Conservation (phyloP, 23 tunicate species). For the Clavelina lepadiformis region DNA sequence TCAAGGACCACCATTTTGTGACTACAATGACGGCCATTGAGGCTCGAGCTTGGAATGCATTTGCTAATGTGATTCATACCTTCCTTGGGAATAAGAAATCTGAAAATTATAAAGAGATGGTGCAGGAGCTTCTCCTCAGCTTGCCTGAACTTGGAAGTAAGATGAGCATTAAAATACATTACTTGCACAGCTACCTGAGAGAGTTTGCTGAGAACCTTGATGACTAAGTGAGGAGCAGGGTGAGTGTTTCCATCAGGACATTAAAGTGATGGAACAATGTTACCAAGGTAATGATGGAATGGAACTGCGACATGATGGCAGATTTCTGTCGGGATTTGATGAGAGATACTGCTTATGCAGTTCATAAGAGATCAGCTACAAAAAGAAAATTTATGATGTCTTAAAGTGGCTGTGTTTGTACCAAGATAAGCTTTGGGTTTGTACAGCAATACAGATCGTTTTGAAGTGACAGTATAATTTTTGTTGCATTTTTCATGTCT, state of each 20-base stretch:
- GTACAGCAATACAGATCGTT: not conserved
- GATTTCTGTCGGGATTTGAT: conserved; percentile 6
- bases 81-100: conserved; percentile 23
- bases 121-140: conserved; percentile 31
- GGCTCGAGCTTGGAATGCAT: conserved; percentile 22
- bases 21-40: conserved; percentile 19
- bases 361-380: conserved; percentile 12
- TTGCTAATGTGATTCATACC: conserved; percentile 23
- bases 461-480: conserved; percentile 2
- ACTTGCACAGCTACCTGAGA: conserved; percentile 34
- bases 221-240: conserved; percentile 19
- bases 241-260: too few relatives aligned
- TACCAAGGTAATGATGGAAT: too few relatives aligned
- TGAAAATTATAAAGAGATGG: conserved; percentile 13
- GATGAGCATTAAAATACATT: conserved; percentile 22
- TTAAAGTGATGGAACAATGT: too few relatives aligned
- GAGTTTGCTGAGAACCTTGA: conserved; percentile 10
- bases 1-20: conserved; percentile 6
- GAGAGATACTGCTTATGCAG: conserved; percentile 7
- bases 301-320: not conserved
- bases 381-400: not conserved
- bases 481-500: not conserved
- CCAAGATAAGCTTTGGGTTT: conserved; percentile 13
- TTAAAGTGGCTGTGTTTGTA: not conserved
- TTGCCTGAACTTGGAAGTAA: conserved; percentile 12